Conservation (phyloP, 2,113 vertebrate species). For the Antechinus flavipes region DNA sequence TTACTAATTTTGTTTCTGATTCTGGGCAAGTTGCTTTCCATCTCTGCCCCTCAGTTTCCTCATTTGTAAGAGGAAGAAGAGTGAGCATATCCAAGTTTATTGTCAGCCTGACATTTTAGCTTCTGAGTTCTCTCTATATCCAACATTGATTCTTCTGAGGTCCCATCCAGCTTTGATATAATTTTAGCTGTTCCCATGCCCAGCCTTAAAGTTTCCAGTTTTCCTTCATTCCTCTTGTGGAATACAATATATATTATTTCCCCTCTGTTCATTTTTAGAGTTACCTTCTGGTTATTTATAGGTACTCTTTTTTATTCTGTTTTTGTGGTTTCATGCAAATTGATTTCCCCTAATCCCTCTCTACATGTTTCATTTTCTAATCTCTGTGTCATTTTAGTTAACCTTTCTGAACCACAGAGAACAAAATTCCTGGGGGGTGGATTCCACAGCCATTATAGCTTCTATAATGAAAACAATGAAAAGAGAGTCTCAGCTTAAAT, state of each 20-base stretch:
- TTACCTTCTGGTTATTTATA: background rate
- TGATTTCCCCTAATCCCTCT: background rate
- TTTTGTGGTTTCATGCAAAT: background rate
- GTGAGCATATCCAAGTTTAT: background rate
- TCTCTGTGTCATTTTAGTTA: slow-evolving; percentile 1
- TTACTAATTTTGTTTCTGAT: background rate
- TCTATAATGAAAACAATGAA: background rate
- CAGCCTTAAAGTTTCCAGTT: background rate
- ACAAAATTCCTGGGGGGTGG: background rate
- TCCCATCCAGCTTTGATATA: background rate
- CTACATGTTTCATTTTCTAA: background rate
- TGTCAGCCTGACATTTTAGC: background rate
- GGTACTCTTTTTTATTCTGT: background rate
- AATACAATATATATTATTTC: background rate
- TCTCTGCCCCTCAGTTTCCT: background rate
- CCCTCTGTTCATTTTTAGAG: slow-evolving; percentile 5
- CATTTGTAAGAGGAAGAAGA: background rate
- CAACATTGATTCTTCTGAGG: background rate
- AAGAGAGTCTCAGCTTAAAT: background rate
- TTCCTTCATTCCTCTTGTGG: background rate
- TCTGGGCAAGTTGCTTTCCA: background rate
- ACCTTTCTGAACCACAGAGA: background rate
- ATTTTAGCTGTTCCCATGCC: background rate
- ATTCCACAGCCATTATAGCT: background rate
- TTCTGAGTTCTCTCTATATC: background rate